Conservation (phyloP, 2,797 vertebrate genomes). For the Anguilla megastoma region DNA sequence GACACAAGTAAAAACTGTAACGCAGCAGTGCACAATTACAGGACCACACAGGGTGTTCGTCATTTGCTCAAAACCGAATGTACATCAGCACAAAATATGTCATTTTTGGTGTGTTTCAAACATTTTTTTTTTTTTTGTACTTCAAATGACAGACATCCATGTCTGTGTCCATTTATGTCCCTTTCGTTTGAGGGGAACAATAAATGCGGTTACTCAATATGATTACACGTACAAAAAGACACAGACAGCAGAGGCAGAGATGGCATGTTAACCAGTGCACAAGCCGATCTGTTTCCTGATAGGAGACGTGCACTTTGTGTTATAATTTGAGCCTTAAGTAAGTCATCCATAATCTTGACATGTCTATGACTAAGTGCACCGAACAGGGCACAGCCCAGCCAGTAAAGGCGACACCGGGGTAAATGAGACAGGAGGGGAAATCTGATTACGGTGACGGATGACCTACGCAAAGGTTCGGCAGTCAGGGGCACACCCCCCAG, state of each 20-base stretch:
- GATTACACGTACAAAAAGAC: not conserved
- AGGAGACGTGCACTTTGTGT: conserved; percentile 7
- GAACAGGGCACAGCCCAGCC: not conserved
- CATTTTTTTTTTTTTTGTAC: not conserved
- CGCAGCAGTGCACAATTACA: not conserved
- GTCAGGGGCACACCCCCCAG: too few species aligned
- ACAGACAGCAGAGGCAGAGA: not conserved
- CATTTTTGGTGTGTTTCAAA: not conserved
- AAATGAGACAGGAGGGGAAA: not conserved
- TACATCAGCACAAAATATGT: not conserved
- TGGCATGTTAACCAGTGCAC: not conserved
- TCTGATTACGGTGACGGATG: not conserved
- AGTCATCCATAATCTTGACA: not conserved
- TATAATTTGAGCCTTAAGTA: conserved; percentile 19
- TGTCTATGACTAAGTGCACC: not conserved
- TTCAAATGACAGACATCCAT: not conserved
- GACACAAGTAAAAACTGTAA: not conserved
- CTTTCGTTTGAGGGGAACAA: not conserved
- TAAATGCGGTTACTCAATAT: conserved; percentile 11
- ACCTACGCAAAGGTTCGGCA: not conserved
- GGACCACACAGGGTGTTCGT: not conserved
- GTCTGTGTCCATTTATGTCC: not conserved
- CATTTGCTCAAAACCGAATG: not conserved
- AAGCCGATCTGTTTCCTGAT: not conserved
- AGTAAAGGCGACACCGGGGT: not conserved